A percentile compares a stretch with the other conserved stretches of the same genome.
phyloP scores from a whole-genome alignment of 2,888 invertebrate genomes.

The Dolomedes plantarius region DNA sequence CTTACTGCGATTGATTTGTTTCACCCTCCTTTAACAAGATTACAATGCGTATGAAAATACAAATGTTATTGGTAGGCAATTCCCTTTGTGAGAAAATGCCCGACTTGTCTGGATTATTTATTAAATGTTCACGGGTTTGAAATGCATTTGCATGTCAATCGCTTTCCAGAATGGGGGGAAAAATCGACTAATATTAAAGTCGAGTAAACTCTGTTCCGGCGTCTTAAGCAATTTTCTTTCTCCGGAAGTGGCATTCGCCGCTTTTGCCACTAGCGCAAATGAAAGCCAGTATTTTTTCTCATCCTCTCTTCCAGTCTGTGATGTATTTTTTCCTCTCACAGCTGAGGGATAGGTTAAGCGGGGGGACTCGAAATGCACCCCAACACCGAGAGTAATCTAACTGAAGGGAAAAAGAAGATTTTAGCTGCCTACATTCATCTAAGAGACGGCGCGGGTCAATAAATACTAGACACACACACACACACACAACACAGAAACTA shows the following conservation, averaged over 20 bases:
- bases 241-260: conserved; percentile 62
- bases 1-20: neutral
- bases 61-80: neutral
- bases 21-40: neutral
- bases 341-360: neutral
- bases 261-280: conserved; percentile 52
- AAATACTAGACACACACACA: conserved; percentile 69
- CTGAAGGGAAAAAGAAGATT: conserved; percentile 12
- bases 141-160: neutral
- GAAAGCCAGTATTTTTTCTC: conserved; percentile 28
- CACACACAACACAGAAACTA: conserved; percentile 65
- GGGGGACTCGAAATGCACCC: conserved; percentile 22
- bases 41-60: neutral
- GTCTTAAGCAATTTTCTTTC: conserved; percentile 47
- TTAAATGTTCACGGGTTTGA: neutral
- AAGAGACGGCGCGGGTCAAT: conserved; percentile 57
- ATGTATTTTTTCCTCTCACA: conserved; percentile 11
- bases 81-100: neutral
- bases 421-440: conserved; percentile 35
- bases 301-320: conserved; percentile 22
- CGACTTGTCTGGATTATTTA: neutral
- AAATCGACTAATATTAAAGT: conserved; percentile 52
- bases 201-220: conserved; percentile 31
- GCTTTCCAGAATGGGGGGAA: neutral
- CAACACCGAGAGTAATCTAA: conserved; percentile 33